A percentile compares a stretch with the other conserved stretches of the same genome.
Evolutionary conservation across 2,113 vertebrate species (phyloP).

Genomic region (Phyllostomus discolor): DNA sequence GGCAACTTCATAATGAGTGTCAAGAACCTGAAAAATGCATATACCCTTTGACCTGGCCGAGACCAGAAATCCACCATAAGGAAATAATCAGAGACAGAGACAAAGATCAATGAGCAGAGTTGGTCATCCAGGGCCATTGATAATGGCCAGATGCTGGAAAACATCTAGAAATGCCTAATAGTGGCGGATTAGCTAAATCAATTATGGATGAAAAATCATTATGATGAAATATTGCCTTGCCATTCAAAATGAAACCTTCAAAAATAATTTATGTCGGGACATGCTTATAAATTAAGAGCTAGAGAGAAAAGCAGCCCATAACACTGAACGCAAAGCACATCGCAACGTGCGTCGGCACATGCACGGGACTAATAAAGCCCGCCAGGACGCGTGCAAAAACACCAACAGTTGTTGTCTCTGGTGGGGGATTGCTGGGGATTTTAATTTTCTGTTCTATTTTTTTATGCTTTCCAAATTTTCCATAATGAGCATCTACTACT

Average conservation of each 20-base stretch:
- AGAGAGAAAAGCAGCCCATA: not conserved
- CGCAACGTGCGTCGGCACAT: not conserved
- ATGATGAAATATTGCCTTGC: not conserved
- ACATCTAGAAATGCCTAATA: not conserved
- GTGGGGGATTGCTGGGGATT: not conserved
- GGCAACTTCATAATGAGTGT: not conserved
- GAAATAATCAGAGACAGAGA: not conserved
- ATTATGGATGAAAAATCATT: not conserved
- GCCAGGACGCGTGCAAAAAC: not conserved
- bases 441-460: not conserved
- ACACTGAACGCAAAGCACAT: not conserved
- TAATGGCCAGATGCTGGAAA: not conserved
- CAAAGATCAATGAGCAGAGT: not conserved
- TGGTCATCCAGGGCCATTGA: not conserved
- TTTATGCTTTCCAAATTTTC: not conserved
- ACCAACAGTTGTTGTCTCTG: not conserved
- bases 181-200: not conserved
- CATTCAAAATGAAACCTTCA: constrained; percentile 31
- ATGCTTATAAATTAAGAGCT: constrained; percentile 15
- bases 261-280: constrained; percentile 21
- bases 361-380: not conserved
- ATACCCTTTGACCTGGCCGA: not conserved
- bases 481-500: not conserved
- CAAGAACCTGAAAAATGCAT: not conserved
- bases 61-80: not conserved